phyloP scores from a whole-genome alignment of 2,888 invertebrate genomes.

The Parnassius glacialis region DNA sequence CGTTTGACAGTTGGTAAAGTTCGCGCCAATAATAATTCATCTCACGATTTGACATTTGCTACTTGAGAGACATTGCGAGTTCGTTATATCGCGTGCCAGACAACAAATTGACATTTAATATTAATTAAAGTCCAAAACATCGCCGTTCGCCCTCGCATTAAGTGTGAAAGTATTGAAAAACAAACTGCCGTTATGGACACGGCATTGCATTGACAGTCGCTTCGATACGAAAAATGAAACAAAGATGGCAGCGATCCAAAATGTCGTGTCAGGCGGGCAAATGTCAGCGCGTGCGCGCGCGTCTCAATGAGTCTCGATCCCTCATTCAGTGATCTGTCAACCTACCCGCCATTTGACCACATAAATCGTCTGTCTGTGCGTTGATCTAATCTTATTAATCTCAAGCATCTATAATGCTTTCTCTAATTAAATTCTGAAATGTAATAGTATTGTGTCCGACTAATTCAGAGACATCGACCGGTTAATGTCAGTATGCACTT shows the following conservation, averaged over 20 bases:
- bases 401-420: constrained; percentile 4
- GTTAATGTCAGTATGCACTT: background rate
- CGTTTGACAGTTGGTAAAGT: constrained; percentile 13
- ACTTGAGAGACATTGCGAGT: constrained; percentile 7
- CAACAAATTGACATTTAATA: constrained; percentile 23
- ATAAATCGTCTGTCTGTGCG: constrained; percentile 13
- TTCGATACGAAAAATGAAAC: constrained; percentile 37
- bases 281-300: constrained; percentile 31
- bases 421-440: constrained; percentile 17
- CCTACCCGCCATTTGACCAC: constrained; percentile 17
- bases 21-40: constrained; percentile 22
- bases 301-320: constrained; percentile 40
- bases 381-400: constrained; percentile 14
- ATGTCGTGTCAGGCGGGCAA: constrained; percentile 32
- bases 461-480: background rate
- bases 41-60: constrained; percentile 13
- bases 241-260: constrained; percentile 42
- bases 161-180: constrained; percentile 10
- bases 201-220: constrained; percentile 22
- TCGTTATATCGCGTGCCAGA: constrained; percentile 22
- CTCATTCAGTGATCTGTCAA: constrained; percentile 33
- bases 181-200: constrained; percentile 16
- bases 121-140: constrained; percentile 21
- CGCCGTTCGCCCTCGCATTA: constrained; percentile 5
- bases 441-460: background rate